These are phyloP conservation scores for Athrips mouffetella DNA, from an alignment of 2,888 invertebrate species.

Conservation along the genomic window DNA sequence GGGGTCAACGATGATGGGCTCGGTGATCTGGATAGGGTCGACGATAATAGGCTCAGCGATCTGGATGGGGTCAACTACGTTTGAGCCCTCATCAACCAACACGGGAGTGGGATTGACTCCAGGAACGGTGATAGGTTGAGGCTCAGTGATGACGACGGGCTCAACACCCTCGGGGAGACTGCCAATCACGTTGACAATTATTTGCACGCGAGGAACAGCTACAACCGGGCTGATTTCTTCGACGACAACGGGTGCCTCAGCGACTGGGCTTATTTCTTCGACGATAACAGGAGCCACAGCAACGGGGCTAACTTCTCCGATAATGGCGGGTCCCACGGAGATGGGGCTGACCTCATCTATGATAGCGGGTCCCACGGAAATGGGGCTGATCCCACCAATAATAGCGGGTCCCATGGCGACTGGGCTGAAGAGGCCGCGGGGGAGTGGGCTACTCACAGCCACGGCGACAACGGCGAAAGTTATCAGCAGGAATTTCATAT, in stretches of 20 bases:
- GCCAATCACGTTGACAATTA: no score
- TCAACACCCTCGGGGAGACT: no score
- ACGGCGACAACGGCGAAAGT: conserved; percentile 26
- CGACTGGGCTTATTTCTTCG: conserved; percentile 15
- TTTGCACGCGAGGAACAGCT: no score
- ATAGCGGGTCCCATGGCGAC: conserved; percentile 14
- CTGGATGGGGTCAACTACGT: no score
- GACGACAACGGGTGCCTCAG: conserved; percentile 5
- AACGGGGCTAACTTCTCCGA: conserved; percentile 10
- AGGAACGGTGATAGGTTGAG: no score
- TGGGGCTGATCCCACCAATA: conserved; percentile 11
- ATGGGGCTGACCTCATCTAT: conserved; percentile 20
- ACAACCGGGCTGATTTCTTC: background rate
- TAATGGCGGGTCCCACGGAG: conserved; percentile 28
- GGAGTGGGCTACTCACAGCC: conserved; percentile 25
- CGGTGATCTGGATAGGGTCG: no score
- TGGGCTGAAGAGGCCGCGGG: conserved; percentile 18
- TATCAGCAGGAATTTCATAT: conserved; percentile 23
- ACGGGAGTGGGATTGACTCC: no score
- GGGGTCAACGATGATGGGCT: no score
- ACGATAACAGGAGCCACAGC: conserved; percentile 18
- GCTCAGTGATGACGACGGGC: no score
- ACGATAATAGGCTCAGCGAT: no score
- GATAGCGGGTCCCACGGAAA: conserved; percentile 23
- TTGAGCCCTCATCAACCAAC: no score